phyloP scores from a whole-genome alignment of 1,140 invertebrate species.

The Scaptomyza pallida region DNA sequence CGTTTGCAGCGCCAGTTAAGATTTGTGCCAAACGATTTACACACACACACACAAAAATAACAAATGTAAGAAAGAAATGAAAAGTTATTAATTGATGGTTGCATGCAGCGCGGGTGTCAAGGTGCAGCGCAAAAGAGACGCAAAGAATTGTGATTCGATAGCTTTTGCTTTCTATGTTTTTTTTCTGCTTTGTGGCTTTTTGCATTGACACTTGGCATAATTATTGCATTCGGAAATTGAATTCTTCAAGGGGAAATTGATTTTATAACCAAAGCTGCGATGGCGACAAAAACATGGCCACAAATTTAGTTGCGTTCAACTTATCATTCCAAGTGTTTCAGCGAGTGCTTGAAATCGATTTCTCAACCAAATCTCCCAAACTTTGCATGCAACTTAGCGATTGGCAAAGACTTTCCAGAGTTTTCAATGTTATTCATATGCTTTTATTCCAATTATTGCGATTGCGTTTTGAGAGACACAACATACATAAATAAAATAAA shows the following conservation, averaged over 20 bases:
- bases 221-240: conserved; percentile 84
- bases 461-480: neutral
- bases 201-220: conserved; percentile 78
- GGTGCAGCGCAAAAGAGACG: neutral
- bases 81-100: conserved; percentile 72
- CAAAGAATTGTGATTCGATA: conserved; percentile 14
- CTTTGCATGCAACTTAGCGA: too few species aligned
- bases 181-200: conserved; percentile 23
- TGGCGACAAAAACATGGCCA: conserved; percentile 14
- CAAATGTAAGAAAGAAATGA: conserved; percentile 9
- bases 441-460: neutral
- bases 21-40: conserved; percentile 57
- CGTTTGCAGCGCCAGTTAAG: conserved; percentile 33
- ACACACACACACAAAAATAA: conserved; percentile 12
- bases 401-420: neutral
- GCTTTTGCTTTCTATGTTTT: conserved; percentile 42
- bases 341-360: conserved; percentile 15
- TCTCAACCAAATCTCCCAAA: conserved; percentile 11
- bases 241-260: conserved; percentile 77
- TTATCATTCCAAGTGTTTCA: conserved; percentile 27
- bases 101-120: conserved; percentile 4
- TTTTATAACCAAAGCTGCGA: conserved; percentile 65
- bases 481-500: too few species aligned
- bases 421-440: too few species aligned
- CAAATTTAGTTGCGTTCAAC: conserved; percentile 38